Conservation (phyloP, 2,888 invertebrate species). For the Andrena bicolor region DNA sequence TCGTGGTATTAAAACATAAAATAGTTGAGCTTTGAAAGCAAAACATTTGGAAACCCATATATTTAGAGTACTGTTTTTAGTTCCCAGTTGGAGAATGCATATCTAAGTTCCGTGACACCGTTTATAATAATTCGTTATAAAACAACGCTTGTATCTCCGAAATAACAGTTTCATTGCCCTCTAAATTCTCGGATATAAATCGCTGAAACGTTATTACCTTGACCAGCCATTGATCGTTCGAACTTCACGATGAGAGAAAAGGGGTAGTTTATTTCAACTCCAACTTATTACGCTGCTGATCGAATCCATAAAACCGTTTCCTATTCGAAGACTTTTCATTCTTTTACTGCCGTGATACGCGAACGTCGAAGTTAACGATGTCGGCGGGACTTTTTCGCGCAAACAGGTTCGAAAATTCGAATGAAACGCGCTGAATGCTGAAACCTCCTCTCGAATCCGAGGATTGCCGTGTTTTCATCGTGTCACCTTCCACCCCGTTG, state of each 20-base stretch:
- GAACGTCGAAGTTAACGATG: background rate
- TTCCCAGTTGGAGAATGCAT: too few relatives aligned
- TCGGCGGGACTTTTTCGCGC: constrained; percentile 1
- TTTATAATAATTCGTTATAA: too few relatives aligned
- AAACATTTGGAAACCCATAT: too few relatives aligned
- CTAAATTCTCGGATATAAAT: background rate
- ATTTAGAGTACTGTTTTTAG: too few relatives aligned
- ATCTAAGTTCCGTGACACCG: too few relatives aligned
- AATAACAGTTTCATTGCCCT: too few relatives aligned
- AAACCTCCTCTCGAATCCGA: constrained; percentile 31
- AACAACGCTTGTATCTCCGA: too few relatives aligned
- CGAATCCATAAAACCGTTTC: constrained; percentile 15
- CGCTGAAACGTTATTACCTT: background rate
- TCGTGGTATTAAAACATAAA: too few relatives aligned
- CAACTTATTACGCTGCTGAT: background rate
- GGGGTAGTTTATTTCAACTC: background rate
- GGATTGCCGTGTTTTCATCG: constrained; percentile 25
- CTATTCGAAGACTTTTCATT: constrained; percentile 5
- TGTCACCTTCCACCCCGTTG: constrained; percentile 8
- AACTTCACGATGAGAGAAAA: too few relatives aligned
- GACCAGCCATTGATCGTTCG: constrained; percentile 4
- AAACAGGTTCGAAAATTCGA: constrained; percentile 20
- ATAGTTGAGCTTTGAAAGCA: too few relatives aligned
- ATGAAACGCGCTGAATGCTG: constrained; percentile 32
- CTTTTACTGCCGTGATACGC: background rate